Conservation (phyloP, 2,113 vertebrate genomes). For the Sula dactylatra region DNA sequence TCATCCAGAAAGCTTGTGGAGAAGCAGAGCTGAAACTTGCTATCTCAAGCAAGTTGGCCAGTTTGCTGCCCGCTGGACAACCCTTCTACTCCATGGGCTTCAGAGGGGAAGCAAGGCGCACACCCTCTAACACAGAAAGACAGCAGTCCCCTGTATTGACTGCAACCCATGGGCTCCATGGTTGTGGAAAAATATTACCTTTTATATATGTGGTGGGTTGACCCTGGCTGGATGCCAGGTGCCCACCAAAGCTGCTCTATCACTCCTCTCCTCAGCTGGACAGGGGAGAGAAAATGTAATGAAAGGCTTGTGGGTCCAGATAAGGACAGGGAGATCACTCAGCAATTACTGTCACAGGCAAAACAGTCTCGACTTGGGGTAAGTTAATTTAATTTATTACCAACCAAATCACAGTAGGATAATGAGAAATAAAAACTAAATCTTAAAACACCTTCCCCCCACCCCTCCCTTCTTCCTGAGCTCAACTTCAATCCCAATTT, state of each 20-base stretch:
- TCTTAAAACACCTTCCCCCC: not conserved
- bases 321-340: not conserved
- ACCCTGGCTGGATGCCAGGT: not conserved
- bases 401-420: not conserved
- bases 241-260: not conserved
- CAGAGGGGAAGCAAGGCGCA: not conserved
- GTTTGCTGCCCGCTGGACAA: not conserved
- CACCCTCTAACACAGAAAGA: accelerated
- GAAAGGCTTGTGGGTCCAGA: not conserved
- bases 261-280: not conserved
- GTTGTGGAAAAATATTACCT: not conserved
- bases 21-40: not conserved
- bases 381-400: not conserved
- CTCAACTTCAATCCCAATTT: not conserved
- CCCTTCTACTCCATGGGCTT: not conserved
- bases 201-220: not conserved
- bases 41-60: not conserved
- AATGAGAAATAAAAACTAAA: not conserved
- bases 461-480: not conserved
- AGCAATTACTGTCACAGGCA: not conserved
- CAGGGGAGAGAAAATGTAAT: not conserved
- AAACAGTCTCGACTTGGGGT: not conserved
- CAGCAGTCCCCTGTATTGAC: no score
- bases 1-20: not conserved
- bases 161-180: not conserved